Evolutionary conservation across 1,140 invertebrate genomes (phyloP).

Genomic region (Drosophila ambigua): DNA sequence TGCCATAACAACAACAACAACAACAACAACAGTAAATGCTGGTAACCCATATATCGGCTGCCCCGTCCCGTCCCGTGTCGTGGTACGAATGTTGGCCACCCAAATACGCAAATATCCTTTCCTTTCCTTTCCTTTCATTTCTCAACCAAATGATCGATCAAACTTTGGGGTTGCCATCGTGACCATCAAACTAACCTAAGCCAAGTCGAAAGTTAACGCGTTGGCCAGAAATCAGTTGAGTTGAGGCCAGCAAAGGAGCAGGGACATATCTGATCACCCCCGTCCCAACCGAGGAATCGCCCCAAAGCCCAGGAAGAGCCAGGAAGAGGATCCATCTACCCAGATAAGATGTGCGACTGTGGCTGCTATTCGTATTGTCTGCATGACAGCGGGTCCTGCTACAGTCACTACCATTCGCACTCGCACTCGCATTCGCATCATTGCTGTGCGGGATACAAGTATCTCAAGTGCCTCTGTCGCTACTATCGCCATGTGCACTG

Average conservation of each 20-base stretch:
- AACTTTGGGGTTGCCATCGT: slow-evolving; percentile 40
- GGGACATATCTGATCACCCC: slow-evolving; percentile 30
- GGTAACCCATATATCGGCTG: slow-evolving; percentile 34
- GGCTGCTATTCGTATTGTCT: slow-evolving; percentile 75
- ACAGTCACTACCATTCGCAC: slow-evolving; percentile 66
- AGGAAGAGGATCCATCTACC: neutral
- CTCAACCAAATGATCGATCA: slow-evolving; percentile 58
- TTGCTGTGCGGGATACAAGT: slow-evolving; percentile 76
- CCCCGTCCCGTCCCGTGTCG: slow-evolving; percentile 60
- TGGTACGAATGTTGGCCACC: slow-evolving; percentile 74
- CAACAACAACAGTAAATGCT: neutral
- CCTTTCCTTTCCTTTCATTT: no score
- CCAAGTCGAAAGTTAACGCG: slow-evolving; percentile 71
- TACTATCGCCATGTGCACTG: slow-evolving; percentile 74
- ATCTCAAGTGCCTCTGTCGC: slow-evolving; percentile 75
- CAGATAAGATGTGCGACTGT: slow-evolving; percentile 72
- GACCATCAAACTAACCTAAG: slow-evolving; percentile 68
- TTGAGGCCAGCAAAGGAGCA: slow-evolving; percentile 51
- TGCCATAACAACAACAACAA: slow-evolving; percentile 53
- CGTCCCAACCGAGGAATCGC: no score
- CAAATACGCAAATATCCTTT: slow-evolving; percentile 72
- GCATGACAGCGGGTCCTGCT: slow-evolving; percentile 65
- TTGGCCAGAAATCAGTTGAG: slow-evolving; percentile 77
- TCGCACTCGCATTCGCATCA: slow-evolving; percentile 68
- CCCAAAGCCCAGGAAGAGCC: neutral